A percentile compares a stretch with the other conserved stretches of the same genome.
Evolutionary conservation across 2,797 vertebrate genomes (phyloP).

Genomic region (Myotis vivesi): DNA sequence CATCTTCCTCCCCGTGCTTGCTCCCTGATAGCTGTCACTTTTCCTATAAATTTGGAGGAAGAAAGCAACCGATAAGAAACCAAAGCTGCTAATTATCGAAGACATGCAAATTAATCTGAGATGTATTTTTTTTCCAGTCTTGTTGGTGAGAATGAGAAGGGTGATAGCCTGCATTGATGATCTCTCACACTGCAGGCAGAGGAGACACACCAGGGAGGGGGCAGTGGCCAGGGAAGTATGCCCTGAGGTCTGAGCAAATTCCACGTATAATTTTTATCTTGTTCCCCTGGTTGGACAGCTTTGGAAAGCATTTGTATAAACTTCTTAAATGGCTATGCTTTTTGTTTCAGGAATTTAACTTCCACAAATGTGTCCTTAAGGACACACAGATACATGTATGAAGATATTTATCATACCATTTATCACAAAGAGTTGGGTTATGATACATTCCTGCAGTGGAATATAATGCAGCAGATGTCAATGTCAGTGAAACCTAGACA

Average conservation of each 20-base stretch:
- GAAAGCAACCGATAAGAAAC: conserved; percentile 1
- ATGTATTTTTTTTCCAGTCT: background rate
- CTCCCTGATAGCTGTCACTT: background rate
- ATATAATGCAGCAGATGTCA: background rate
- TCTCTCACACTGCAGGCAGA: background rate
- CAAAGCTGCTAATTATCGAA: conserved; percentile 3
- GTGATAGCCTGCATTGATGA: background rate
- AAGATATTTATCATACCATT: background rate
- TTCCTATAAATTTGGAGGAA: background rate
- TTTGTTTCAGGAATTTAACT: background rate
- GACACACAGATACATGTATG: background rate
- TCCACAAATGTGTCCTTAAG: background rate
- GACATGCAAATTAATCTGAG: background rate
- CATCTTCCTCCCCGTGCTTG: background rate
- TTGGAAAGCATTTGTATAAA: background rate
- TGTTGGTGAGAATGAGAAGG: background rate
- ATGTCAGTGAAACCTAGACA: background rate
- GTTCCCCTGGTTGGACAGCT: background rate
- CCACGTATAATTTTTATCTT: background rate
- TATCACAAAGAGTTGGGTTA: background rate
- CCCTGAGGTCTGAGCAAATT: background rate
- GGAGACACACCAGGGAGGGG: background rate
- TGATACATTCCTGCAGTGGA: background rate
- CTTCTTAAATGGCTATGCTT: background rate
- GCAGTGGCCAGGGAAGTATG: background rate